phyloP scores from a whole-genome alignment of 2,888 invertebrate species.

The Troides aeacus region DNA sequence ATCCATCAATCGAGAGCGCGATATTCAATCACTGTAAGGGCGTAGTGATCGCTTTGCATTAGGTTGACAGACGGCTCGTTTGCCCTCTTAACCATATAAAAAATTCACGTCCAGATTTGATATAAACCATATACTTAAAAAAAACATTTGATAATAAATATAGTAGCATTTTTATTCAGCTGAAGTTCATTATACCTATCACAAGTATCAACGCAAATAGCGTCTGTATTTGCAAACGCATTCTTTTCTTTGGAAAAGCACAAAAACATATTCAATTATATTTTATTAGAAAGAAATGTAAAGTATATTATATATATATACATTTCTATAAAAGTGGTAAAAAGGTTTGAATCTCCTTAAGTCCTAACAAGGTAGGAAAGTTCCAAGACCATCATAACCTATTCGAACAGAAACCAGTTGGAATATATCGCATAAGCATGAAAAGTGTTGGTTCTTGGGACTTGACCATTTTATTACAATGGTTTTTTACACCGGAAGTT shows the following conservation, averaged over 20 bases:
- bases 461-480: no score
- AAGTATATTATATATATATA: no score
- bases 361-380: no score
- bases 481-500: no score
- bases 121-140: background rate
- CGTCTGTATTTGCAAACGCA: background rate
- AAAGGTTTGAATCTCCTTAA: no score
- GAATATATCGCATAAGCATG: no score
- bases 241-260: background rate
- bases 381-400: no score
- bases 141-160: background rate
- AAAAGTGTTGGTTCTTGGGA: no score
- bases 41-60: background rate
- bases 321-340: no score
- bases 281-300: no score
- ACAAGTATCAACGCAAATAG: background rate
- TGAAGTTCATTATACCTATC: background rate
- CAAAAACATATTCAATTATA: no score
- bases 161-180: background rate
- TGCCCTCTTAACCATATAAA: background rate
- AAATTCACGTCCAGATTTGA: background rate
- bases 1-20: background rate
- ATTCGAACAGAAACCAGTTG: no score
- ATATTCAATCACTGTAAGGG: background rate
- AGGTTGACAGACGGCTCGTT: background rate